Percentiles rank a stretch among this genome's conserved stretches.
Conservation (phyloP, 2,888 invertebrate species). For the Bombyx huttoni region DNA sequence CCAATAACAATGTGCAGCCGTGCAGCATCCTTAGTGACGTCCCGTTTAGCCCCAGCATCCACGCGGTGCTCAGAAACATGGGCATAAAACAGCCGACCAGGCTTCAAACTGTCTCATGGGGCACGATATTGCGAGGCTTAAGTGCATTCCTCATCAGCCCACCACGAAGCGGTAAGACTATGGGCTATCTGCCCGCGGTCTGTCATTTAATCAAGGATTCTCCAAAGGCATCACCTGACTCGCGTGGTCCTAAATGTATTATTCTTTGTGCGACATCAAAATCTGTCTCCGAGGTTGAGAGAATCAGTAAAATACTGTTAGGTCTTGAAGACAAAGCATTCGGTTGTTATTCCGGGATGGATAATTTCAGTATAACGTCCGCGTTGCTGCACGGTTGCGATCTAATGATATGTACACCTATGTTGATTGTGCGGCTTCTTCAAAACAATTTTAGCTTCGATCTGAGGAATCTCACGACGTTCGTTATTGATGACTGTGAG, state of each 20-base stretch:
- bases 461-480: constrained; percentile 73
- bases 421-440: constrained; percentile 60
- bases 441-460: constrained; percentile 60
- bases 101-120: constrained; percentile 81
- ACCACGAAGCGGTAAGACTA: constrained; percentile 76
- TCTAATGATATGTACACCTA: constrained; percentile 79
- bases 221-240: constrained; percentile 27
- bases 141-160: constrained; percentile 77
- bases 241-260: constrained; percentile 75
- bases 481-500: constrained; percentile 82
- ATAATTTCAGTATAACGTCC: constrained; percentile 37
- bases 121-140: constrained; percentile 75
- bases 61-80: constrained; percentile 34
- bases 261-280: constrained; percentile 76
- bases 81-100: constrained; percentile 49
- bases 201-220: constrained; percentile 71
- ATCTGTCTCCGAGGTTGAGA: constrained; percentile 63
- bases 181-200: constrained; percentile 79
- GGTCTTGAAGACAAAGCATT: constrained; percentile 35
- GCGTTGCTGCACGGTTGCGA: constrained; percentile 77
- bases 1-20: constrained; percentile 36
- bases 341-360: constrained; percentile 55
- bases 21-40: constrained; percentile 33
- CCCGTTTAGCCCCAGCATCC: constrained; percentile 38
- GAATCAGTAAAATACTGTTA: constrained; percentile 48